phyloP scores from a whole-genome alignment of 2,888 invertebrate genomes.

The Andrena camellia region DNA sequence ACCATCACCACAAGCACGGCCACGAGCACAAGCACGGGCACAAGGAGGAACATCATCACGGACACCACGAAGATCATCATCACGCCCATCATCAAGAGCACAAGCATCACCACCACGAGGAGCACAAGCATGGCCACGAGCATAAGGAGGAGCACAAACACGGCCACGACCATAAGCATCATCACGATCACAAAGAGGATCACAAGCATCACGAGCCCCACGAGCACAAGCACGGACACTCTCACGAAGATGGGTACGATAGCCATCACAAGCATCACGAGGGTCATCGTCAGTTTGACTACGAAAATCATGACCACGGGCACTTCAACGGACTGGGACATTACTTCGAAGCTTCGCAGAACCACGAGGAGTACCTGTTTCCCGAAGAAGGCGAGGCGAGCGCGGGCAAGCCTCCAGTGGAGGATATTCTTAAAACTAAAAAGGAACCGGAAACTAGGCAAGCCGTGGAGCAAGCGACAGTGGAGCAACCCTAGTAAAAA shows the following conservation, averaged over 20 bases:
- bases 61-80: constrained; percentile 76
- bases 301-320: constrained; percentile 69
- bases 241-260: constrained; percentile 76
- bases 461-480: constrained; percentile 9
- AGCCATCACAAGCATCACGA: constrained; percentile 71
- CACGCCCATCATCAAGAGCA: constrained; percentile 75
- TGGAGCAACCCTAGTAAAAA: constrained; percentile 24
- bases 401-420: constrained; percentile 43
- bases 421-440: constrained; percentile 58
- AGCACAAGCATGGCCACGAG: constrained; percentile 74
- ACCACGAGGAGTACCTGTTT: constrained; percentile 76
- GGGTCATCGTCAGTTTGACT: constrained; percentile 65
- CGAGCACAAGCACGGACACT: constrained; percentile 73
- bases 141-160: constrained; percentile 78
- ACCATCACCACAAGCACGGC: constrained; percentile 75
- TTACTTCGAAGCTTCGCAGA: constrained; percentile 68
- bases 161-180: constrained; percentile 75
- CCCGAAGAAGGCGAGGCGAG: constrained; percentile 70
- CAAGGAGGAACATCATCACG: constrained; percentile 72
- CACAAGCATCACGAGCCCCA: constrained; percentile 77
- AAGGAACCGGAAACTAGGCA: constrained; percentile 53
- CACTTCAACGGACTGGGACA: constrained; percentile 63
- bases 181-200: constrained; percentile 75
- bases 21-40: constrained; percentile 75
- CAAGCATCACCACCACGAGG: constrained; percentile 70